Conservation (phyloP, 2,888 invertebrate genomes). For the Sarcophaga caerulescens region DNA sequence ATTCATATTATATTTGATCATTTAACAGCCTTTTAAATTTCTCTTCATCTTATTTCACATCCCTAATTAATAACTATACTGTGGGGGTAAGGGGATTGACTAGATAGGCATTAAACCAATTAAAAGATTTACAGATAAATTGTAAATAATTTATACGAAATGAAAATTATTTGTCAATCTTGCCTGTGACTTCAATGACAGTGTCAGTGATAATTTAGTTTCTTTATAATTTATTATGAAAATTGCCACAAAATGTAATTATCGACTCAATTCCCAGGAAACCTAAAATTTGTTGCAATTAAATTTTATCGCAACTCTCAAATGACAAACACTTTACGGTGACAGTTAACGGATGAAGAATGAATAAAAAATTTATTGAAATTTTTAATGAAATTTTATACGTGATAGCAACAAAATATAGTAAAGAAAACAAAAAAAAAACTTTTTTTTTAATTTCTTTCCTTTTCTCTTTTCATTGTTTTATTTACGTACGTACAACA, state of each 20-base stretch:
- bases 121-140: no score
- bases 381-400: slow-evolving; percentile 23
- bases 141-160: background rate
- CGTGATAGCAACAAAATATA: background rate
- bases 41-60: no score
- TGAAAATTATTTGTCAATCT: background rate
- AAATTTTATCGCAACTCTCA: slow-evolving; percentile 20
- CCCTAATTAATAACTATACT: no score
- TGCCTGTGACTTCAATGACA: no score
- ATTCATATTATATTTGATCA: no score
- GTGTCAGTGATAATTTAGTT: background rate
- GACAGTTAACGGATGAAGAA: background rate
- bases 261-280: slow-evolving; percentile 2
- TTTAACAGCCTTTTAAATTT: no score
- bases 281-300: slow-evolving; percentile 12
- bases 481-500: background rate
- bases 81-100: no score
- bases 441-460: slow-evolving; percentile 1
- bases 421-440: no score
- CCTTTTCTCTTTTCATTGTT: slow-evolving; percentile 12
- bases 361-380: background rate
- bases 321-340: background rate
- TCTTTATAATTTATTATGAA: slow-evolving; percentile 4
- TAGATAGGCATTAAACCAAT: no score
- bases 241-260: slow-evolving; percentile 12